Conservation (phyloP, 2,888 invertebrate species). For the Troides aeacus region DNA sequence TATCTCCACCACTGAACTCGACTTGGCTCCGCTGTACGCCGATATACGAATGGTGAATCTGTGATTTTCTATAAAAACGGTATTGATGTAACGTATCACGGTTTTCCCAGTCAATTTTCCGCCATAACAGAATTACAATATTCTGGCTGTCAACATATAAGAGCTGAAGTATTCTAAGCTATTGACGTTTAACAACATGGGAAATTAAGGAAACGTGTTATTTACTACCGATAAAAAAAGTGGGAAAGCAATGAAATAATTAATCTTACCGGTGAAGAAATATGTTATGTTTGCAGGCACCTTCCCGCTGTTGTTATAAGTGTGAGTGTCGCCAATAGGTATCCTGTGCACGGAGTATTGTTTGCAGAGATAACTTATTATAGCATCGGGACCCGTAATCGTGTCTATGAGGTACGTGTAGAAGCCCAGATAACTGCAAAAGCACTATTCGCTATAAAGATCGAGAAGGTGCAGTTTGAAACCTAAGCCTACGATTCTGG, state of each 20-base stretch:
- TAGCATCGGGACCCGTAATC: constrained; percentile 84
- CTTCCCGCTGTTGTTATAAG: constrained; percentile 79
- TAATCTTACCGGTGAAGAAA: constrained; percentile 83
- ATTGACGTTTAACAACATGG: no score
- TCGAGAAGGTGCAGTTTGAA: no score
- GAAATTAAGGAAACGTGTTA: no score
- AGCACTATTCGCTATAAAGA: background rate
- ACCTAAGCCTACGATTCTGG: no score
- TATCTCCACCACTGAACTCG: constrained; percentile 79
- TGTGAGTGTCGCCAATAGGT: constrained; percentile 84
- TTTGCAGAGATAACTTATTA: constrained; percentile 84
- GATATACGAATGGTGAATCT: constrained; percentile 81
- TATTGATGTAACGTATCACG: background rate
- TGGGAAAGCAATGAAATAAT: background rate
- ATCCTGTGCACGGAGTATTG: constrained; percentile 84
- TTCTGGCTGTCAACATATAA: no score
- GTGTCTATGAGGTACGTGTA: constrained; percentile 83
- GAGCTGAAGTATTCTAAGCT: no score
- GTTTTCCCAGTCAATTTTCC: no score
- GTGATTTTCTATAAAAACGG: constrained; percentile 74
- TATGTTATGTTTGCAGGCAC: constrained; percentile 80
- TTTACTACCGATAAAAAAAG: no score
- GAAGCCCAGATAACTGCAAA: constrained; percentile 82
- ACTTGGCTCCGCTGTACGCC: constrained; percentile 82
- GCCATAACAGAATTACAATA: no score